phyloP scores from a whole-genome alignment of 2,797 vertebrate species.

The Diplodus sargus region DNA sequence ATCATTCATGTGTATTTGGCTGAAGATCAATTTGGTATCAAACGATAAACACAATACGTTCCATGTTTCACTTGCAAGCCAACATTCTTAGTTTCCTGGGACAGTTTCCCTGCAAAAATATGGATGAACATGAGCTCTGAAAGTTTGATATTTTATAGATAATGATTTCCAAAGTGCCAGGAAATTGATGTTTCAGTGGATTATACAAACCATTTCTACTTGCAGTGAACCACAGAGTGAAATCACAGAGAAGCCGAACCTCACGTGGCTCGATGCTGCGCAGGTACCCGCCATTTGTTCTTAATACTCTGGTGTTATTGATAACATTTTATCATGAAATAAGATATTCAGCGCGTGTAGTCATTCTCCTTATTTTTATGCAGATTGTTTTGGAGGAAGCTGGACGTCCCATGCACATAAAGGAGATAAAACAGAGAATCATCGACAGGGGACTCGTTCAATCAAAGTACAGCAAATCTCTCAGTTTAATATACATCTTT shows the following conservation, averaged over 20 bases:
- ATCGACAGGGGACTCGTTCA: conserved; percentile 88
- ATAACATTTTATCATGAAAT: neutral
- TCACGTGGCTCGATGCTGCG: conserved; percentile 89
- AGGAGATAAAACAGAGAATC: conserved; percentile 89
- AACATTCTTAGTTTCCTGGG: neutral
- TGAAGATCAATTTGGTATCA: neutral
- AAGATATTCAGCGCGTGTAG: neutral
- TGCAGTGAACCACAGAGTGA: conserved; percentile 83
- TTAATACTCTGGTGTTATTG: neutral
- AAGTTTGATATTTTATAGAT: neutral
- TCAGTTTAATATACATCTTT: neutral
- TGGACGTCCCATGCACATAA: conserved; percentile 89
- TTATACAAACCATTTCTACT: neutral
- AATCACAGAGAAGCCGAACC: conserved; percentile 88
- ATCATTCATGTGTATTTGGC: neutral
- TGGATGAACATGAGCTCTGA: neutral
- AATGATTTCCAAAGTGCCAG: neutral
- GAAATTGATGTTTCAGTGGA: neutral
- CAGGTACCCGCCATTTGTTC: conserved; percentile 77
- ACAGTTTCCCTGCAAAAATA: neutral
- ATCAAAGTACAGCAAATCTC: conserved; percentile 79
- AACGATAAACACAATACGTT: neutral
- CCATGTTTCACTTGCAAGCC: neutral
- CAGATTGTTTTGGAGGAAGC: conserved; percentile 88
- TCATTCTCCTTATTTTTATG: neutral